Conservation (phyloP, 2,888 invertebrate species). For the Cephus nigrinus region DNA sequence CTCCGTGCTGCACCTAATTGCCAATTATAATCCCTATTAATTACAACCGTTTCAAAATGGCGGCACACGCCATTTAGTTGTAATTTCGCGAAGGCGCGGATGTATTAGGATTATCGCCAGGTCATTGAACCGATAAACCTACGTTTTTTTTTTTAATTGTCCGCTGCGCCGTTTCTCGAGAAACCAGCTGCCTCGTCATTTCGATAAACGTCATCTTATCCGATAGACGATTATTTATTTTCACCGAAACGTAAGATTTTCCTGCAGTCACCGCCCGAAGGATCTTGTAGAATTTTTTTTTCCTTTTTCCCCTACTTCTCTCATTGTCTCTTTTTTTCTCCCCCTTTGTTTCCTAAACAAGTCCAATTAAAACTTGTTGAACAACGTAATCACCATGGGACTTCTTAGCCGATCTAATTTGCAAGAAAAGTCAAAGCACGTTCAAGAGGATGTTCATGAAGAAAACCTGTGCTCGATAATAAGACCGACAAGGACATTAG, state of each 20-base stretch:
- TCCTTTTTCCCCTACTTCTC: not conserved
- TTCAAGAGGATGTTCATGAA: not conserved
- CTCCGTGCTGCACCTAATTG: constrained; percentile 47
- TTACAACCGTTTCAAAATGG: constrained; percentile 41
- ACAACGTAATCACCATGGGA: not conserved
- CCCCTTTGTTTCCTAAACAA: not conserved
- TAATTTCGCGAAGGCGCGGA: not conserved
- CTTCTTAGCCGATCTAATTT: not conserved
- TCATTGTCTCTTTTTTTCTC: not conserved
- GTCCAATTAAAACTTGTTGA: not conserved
- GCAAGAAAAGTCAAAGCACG: not conserved
- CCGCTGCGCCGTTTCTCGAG: not conserved
- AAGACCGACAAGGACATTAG: not conserved
- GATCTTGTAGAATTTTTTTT: not conserved
- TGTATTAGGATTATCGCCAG: not conserved
- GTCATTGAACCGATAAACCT: not conserved
- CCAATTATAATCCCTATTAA: constrained; percentile 62
- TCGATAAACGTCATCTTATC: constrained; percentile 31
- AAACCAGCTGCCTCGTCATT: not conserved
- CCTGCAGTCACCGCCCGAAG: not conserved
- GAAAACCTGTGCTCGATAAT: not conserved
- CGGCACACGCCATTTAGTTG: constrained; percentile 34
- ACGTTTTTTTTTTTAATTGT: not conserved
- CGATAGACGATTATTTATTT: constrained; percentile 4
- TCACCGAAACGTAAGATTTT: not conserved